Percentiles rank a stretch among this genome's conserved stretches.
Evolutionary conservation across 2,888 invertebrate genomes (phyloP).

Genomic region (Bombylius major): DNA sequence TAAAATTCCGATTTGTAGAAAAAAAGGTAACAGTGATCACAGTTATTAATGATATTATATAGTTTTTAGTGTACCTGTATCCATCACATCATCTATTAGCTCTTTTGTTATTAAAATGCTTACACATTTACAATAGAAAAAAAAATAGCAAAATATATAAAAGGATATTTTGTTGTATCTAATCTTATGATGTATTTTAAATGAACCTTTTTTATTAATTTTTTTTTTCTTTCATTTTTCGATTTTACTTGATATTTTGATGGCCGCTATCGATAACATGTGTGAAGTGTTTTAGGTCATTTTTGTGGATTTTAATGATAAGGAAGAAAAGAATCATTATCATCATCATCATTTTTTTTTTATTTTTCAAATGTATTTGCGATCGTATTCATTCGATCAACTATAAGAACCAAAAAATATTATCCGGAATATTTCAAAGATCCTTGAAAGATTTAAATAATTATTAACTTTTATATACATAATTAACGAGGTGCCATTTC

Average conservation of each 20-base stretch:
- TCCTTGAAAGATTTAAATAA: too few relatives aligned
- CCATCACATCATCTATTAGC: background rate
- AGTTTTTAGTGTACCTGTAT: background rate
- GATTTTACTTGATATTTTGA: background rate
- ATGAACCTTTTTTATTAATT: background rate
- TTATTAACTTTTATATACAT: background rate
- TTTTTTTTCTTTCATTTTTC: background rate
- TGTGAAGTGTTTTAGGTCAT: slow-evolving; percentile 13
- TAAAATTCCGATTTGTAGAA: background rate
- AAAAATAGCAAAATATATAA: background rate
- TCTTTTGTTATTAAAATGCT: background rate
- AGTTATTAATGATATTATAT: too few relatives aligned
- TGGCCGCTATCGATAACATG: slow-evolving; percentile 12
- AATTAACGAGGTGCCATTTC: slow-evolving; percentile 14
- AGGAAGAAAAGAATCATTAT: slow-evolving; percentile 1
- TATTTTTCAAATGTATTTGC: too few relatives aligned
- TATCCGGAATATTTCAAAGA: too few relatives aligned
- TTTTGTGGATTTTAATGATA: slow-evolving; percentile 8
- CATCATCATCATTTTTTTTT: too few relatives aligned
- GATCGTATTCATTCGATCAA: too few relatives aligned
- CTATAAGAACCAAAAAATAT: too few relatives aligned
- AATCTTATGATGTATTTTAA: background rate
- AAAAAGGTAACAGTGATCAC: too few relatives aligned
- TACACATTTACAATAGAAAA: too few relatives aligned
- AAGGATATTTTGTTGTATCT: too few relatives aligned